Percentiles rank a stretch among this genome's conserved stretches.
phyloP scores from a whole-genome alignment of 2,797 vertebrate genomes.

The Naso thynnoides region DNA sequence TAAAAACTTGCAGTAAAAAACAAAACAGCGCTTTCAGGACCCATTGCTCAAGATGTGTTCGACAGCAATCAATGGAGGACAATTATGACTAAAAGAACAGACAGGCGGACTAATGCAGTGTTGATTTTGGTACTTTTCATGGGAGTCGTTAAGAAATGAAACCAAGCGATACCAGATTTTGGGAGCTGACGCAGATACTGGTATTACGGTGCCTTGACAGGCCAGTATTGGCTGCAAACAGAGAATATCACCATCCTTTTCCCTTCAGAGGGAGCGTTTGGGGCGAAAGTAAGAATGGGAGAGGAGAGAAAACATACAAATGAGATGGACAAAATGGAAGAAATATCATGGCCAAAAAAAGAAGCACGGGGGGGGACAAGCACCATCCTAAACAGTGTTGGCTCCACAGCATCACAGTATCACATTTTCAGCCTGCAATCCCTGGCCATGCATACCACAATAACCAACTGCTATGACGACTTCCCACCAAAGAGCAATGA shows the following conservation, averaged over 20 bases:
- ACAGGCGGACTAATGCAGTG: too few species aligned
- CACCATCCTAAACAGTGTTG: constrained; percentile 26
- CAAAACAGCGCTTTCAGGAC: not conserved
- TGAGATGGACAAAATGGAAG: not conserved
- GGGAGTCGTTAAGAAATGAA: too few species aligned
- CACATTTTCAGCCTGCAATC: constrained; percentile 29
- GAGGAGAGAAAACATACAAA: not conserved
- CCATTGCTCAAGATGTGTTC: not conserved
- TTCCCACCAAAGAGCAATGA: constrained; percentile 51
- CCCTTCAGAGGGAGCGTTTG: not conserved
- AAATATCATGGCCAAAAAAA: not conserved
- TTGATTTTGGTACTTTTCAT: too few species aligned
- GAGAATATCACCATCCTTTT: not conserved
- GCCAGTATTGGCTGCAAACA: not conserved
- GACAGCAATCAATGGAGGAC: too few species aligned
- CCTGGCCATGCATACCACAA: constrained; percentile 27
- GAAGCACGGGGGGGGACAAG: not conserved
- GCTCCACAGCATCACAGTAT: constrained; percentile 27
- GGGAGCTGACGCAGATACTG: too few species aligned
- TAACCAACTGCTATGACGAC: constrained; percentile 43
- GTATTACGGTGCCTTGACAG: too few species aligned
- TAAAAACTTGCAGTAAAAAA: not conserved
- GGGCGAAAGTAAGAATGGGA: not conserved
- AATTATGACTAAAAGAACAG: too few species aligned
- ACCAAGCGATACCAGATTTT: too few species aligned